These are phyloP conservation scores for Stictocephala bisonia DNA, from an alignment of 2,888 invertebrate species.

Conservation along the genomic window DNA sequence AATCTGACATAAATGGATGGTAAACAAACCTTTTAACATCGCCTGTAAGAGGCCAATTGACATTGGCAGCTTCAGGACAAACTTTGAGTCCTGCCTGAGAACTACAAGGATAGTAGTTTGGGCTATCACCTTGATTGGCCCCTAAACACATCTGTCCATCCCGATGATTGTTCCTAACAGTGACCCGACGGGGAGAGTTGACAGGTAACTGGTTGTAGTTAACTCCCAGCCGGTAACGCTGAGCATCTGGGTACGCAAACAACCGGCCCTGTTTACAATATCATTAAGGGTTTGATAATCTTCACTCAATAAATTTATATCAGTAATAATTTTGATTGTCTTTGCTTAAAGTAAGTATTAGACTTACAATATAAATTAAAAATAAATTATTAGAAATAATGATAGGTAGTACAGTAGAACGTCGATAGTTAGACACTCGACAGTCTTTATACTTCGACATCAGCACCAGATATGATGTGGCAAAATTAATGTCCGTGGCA, in stretches of 20 bases:
- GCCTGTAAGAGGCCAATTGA: slow-evolving; percentile 73
- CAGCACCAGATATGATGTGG: too few relatives aligned
- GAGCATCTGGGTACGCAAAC: slow-evolving; percentile 92
- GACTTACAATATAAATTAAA: neutral
- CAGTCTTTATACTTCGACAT: too few relatives aligned
- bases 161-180: slow-evolving; percentile 80
- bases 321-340: too few relatives aligned
- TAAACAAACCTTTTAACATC: slow-evolving; percentile 72
- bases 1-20: too few relatives aligned
- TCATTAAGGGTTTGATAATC: too few relatives aligned
- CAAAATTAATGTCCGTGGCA: too few relatives aligned
- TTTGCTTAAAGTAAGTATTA: too few relatives aligned
- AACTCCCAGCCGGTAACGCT: slow-evolving; percentile 88
- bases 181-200: slow-evolving; percentile 85
- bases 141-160: slow-evolving; percentile 83
- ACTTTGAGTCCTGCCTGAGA: slow-evolving; percentile 84
- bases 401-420: too few relatives aligned
- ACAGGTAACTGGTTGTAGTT: slow-evolving; percentile 95
- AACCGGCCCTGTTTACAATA: slow-evolving; percentile 76
- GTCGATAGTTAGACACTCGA: too few relatives aligned
- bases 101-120: slow-evolving; percentile 97
- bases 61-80: slow-evolving; percentile 73
- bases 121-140: slow-evolving; percentile 86
- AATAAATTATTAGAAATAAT: too few relatives aligned
- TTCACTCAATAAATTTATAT: too few relatives aligned